Evolutionary conservation across 37 sponge, comb jelly and placozoan species (phyloP).

Genomic region (Halichondria panicea): DNA sequence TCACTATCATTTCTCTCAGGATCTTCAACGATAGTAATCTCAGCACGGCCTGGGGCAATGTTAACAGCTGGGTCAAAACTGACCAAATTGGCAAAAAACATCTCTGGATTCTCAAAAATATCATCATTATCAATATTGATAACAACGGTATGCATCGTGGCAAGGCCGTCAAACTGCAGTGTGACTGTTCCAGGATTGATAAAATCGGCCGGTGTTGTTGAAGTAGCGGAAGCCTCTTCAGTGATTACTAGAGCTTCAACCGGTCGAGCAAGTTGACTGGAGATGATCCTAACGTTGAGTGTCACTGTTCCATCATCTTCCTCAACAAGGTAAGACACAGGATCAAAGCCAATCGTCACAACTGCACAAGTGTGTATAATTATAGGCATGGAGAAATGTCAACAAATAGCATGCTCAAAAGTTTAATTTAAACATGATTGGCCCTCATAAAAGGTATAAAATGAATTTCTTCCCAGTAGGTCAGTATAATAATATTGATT

Average conservation of each 20-base stretch:
- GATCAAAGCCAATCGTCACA: slow-evolving; percentile 22
- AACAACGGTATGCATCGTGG: background rate
- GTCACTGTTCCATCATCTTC: slow-evolving; percentile 28
- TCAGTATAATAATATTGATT: too few relatives aligned
- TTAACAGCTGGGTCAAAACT: background rate
- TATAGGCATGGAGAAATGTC: too few relatives aligned
- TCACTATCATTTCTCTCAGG: slow-evolving; percentile 18
- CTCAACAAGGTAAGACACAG: background rate
- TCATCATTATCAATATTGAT: slow-evolving; percentile 12
- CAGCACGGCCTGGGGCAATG: background rate
- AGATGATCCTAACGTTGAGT: background rate
- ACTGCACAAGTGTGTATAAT: slow-evolving; percentile 9
- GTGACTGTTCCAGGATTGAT: background rate
- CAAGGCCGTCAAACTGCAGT: slow-evolving; percentile 10
- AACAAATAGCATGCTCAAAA: too few relatives aligned
- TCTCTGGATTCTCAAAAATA: slow-evolving; percentile 16
- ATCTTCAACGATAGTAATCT: background rate
- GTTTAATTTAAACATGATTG: too few relatives aligned
- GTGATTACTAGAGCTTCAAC: slow-evolving; percentile 22
- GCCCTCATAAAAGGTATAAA: too few relatives aligned
- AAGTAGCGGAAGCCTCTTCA: slow-evolving; percentile 31
- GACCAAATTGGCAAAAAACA: slow-evolving; percentile 6
- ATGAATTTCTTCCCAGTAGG: too few relatives aligned
- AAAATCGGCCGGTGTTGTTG: background rate
- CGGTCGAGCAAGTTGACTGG: slow-evolving; percentile 13